phyloP scores from a whole-genome alignment of 1,140 invertebrate species.

The Apis dorsata region DNA sequence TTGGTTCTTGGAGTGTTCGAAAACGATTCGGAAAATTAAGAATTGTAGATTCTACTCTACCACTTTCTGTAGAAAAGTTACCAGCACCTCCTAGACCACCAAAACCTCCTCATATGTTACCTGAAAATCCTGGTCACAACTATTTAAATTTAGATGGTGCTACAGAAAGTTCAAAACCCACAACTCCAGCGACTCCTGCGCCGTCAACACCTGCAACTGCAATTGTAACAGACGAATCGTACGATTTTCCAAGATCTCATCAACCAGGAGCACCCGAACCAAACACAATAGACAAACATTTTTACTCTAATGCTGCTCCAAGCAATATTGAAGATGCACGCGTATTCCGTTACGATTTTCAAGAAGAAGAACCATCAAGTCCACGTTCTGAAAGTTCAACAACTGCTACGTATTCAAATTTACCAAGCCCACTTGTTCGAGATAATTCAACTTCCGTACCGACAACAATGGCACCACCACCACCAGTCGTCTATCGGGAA shows the following conservation, averaged over 20 bases:
- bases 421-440: conserved; percentile 81
- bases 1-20: conserved; percentile 81
- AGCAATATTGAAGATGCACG: conserved; percentile 80
- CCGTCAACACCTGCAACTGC: conserved; percentile 70
- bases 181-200: conserved; percentile 73
- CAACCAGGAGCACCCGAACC: conserved; percentile 76
- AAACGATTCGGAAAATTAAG: conserved; percentile 82
- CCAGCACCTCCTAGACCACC: conserved; percentile 87
- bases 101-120: conserved; percentile 84
- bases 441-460: conserved; percentile 65
- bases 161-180: conserved; percentile 76
- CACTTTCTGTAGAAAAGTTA: conserved; percentile 66
- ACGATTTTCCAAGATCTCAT: conserved; percentile 87
- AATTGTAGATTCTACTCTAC: conserved; percentile 73
- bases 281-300: conserved; percentile 79
- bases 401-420: conserved; percentile 82
- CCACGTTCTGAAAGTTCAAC: conserved; percentile 81
- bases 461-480: conserved; percentile 82
- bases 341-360: conserved; percentile 83
- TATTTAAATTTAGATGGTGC: conserved; percentile 81
- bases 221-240: conserved; percentile 83
- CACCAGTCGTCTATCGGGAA: conserved; percentile 83
- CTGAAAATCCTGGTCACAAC: conserved; percentile 79
- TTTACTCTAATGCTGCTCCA: conserved; percentile 87
- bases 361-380: conserved; percentile 81